phyloP scores from a whole-genome alignment of 2,888 invertebrate genomes.

The Epirrita christyi region DNA sequence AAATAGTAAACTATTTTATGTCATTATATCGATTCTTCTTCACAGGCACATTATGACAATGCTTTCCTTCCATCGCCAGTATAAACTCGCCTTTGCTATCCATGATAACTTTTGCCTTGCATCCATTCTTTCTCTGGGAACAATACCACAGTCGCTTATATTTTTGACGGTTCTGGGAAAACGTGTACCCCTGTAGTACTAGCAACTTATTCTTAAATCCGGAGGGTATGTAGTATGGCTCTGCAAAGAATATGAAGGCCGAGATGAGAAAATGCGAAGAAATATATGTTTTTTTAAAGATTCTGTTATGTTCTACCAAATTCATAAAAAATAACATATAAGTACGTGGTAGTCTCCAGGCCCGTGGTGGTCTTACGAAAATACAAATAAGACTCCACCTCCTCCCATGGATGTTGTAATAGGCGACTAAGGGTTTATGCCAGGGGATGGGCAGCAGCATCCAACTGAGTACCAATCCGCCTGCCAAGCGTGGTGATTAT shows the following conservation, averaged over 20 bases:
- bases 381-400: no score
- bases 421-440: no score
- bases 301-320: no score
- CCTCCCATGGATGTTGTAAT: no score
- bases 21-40: constrained; percentile 8
- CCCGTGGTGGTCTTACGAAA: no score
- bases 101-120: constrained; percentile 46
- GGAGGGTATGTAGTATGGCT: constrained; percentile 39
- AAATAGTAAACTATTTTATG: background rate
- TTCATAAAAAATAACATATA: no score
- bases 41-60: constrained; percentile 21
- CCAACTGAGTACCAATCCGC: no score
- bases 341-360: no score
- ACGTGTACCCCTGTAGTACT: constrained; percentile 46
- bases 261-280: no score
- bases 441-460: no score
- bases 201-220: constrained; percentile 36
- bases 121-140: constrained; percentile 42
- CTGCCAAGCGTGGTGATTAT: no score
- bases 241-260: constrained; percentile 25
- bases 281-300: no score
- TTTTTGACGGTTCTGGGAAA: constrained; percentile 39
- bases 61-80: constrained; percentile 34
- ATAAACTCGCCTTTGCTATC: constrained; percentile 31
- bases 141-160: constrained; percentile 47